Evolutionary conservation across 2,888 invertebrate species (phyloP).

Genomic region (Odontothrips loti): DNA sequence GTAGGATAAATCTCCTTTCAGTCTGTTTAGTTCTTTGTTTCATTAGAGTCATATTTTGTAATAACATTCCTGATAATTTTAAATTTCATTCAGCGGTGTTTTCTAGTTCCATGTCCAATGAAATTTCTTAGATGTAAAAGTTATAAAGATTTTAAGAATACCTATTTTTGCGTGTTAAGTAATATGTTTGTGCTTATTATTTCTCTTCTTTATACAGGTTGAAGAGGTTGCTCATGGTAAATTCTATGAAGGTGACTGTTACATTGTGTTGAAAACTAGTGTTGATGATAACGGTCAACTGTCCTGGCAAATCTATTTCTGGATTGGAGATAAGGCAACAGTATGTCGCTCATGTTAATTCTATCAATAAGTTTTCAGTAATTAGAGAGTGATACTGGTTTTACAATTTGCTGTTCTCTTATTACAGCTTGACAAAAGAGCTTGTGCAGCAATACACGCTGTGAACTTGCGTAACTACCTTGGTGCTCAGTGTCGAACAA

Average conservation of each 20-base stretch:
- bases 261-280: constrained; percentile 87
- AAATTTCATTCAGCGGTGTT: no score
- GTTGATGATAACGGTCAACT: constrained; percentile 75
- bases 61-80: no score
- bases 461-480: constrained; percentile 95
- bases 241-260: constrained; percentile 99
- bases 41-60: no score
- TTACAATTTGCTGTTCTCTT: constrained; percentile 32
- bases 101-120: no score
- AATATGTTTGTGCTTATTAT: background rate
- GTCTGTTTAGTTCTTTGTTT: no score
- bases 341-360: constrained; percentile 57
- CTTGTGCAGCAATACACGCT: constrained; percentile 97
- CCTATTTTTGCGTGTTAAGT: no score
- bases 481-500: constrained; percentile 89
- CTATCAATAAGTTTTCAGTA: constrained; percentile 30
- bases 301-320: constrained; percentile 95
- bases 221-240: constrained; percentile 51
- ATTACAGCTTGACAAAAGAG: constrained; percentile 83
- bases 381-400: background rate
- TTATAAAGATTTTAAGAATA: no score
- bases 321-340: constrained; percentile 95
- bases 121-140: no score
- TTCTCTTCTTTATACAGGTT: background rate
- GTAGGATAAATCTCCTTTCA: no score